Conservation (phyloP, 2,797 vertebrate species). For the Sebastes matsubarae region DNA sequence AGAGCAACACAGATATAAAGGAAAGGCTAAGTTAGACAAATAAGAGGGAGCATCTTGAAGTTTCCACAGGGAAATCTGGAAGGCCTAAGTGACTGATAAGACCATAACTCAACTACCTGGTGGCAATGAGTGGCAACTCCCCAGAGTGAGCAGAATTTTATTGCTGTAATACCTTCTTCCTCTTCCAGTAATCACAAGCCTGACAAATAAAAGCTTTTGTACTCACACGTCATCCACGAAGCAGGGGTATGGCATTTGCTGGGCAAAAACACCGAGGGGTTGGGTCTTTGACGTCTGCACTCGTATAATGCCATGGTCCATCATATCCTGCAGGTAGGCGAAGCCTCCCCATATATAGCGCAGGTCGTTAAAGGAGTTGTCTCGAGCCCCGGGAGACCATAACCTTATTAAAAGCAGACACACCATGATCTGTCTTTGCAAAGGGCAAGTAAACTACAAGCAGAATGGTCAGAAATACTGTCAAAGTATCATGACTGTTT, state of each 20-base stretch:
- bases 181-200: conserved; percentile 37
- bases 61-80: conserved; percentile 54
- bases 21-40: conserved; percentile 29
- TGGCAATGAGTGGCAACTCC: conserved; percentile 46
- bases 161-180: conserved; percentile 20
- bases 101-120: conserved; percentile 26
- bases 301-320: conserved; percentile 91
- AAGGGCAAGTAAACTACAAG: conserved; percentile 47
- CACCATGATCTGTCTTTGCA: conserved; percentile 45
- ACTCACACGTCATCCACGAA: conserved; percentile 94
- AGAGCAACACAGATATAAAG: conserved; percentile 2
- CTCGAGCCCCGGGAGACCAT: conserved; percentile 93
- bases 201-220: conserved; percentile 31
- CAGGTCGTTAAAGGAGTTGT: conserved; percentile 91
- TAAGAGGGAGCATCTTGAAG: conserved; percentile 17
- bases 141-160: conserved; percentile 29
- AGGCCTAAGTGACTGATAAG: conserved; percentile 42
- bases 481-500: conserved; percentile 3
- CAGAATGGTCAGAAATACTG: conserved; percentile 24
- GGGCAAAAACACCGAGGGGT: conserved; percentile 90
- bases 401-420: conserved; percentile 84
- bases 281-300: conserved; percentile 83
- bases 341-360: conserved; percentile 97
- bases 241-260: conserved; percentile 98
- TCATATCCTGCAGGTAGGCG: conserved; percentile 93